A percentile compares a stretch with the other conserved stretches of the same genome.
Evolutionary conservation across 2,113 vertebrate genomes (phyloP).

Genomic region (Malurus alboscapulatus): DNA sequence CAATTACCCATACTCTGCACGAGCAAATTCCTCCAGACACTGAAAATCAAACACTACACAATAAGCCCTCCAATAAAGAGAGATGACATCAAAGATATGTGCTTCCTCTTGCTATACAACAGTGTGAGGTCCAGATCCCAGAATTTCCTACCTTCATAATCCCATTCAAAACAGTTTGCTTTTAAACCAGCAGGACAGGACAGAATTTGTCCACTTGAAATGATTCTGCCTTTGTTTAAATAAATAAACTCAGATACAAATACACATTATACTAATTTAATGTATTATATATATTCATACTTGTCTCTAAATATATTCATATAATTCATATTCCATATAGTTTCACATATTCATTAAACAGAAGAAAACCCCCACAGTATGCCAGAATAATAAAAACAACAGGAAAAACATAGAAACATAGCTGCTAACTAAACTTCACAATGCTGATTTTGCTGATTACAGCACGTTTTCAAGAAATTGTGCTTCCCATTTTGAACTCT

Average conservation of each 20-base stretch:
- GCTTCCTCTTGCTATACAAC: background rate
- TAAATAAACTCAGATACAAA: background rate
- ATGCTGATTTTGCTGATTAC: background rate
- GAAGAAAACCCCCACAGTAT: background rate
- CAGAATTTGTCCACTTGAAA: background rate
- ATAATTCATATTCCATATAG: background rate
- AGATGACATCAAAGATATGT: background rate
- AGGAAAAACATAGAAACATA: background rate
- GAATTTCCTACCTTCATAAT: background rate
- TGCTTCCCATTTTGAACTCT: background rate
- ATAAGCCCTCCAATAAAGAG: background rate
- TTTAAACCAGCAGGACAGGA: background rate
- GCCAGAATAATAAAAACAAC: background rate
- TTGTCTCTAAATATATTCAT: background rate
- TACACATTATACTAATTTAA: background rate
- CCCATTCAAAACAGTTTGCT: background rate
- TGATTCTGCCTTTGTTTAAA: background rate
- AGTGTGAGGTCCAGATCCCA: background rate
- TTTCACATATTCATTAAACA: background rate
- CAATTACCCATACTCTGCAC: background rate
- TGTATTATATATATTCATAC: background rate
- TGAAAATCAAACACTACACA: background rate
- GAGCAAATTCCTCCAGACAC: background rate
- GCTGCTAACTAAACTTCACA: background rate
- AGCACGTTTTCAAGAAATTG: background rate